These are phyloP conservation scores for Trisateles emortualis DNA, from an alignment of 2,888 invertebrate species.

Conservation along the genomic window DNA sequence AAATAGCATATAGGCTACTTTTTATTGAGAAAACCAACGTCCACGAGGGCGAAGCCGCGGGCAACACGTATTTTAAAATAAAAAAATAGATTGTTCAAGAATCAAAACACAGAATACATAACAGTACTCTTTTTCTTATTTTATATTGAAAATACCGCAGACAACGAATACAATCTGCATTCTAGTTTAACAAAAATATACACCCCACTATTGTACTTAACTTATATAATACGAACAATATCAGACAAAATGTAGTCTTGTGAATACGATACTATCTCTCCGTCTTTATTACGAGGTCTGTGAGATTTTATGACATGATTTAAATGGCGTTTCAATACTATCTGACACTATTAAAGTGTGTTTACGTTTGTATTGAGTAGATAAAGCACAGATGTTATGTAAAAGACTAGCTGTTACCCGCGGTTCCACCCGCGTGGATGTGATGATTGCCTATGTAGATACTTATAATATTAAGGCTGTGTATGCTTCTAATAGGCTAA, in stretches of 20 bases:
- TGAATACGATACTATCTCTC: background rate
- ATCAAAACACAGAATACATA: background rate
- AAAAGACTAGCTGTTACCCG: no score
- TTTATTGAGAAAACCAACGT: no score
- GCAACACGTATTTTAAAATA: no score
- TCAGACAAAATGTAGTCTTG: background rate
- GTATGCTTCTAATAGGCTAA: no score
- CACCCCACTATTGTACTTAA: background rate
- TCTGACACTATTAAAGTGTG: background rate
- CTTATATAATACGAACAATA: background rate
- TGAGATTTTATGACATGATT: background rate
- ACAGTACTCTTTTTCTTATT: slow-evolving; percentile 21
- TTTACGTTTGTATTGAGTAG: background rate
- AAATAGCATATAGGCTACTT: no score
- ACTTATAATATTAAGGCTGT: no score
- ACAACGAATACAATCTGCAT: slow-evolving; percentile 21
- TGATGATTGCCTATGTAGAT: no score
- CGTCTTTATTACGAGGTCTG: background rate
- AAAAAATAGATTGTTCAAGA: background rate
- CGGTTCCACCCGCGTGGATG: no score
- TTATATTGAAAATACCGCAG: slow-evolving; percentile 21
- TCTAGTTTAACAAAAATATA: slow-evolving; percentile 34
- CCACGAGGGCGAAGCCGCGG: no score
- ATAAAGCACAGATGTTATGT: no score
- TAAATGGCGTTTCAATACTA: background rate